A percentile compares a stretch with the other conserved stretches of the same genome.
phyloP scores from a whole-genome alignment of 2,888 invertebrate genomes.

The Orthosia gracilis region DNA sequence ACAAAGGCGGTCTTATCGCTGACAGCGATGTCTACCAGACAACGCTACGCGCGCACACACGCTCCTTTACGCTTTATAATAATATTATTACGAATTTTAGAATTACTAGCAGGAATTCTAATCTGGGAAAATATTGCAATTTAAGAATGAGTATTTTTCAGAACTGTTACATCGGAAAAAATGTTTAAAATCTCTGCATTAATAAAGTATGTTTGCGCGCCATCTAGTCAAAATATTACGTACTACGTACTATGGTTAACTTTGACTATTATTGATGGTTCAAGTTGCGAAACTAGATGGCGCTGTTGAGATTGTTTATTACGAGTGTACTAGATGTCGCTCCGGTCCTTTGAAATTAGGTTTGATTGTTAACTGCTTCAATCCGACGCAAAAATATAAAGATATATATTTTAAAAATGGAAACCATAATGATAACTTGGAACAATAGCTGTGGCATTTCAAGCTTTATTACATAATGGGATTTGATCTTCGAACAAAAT shows the following conservation, averaged over 20 bases:
- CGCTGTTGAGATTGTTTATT: conserved; percentile 11
- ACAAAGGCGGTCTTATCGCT: too few relatives aligned
- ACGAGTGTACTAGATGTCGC: conserved; percentile 35
- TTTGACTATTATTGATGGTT: not conserved
- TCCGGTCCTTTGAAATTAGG: not conserved
- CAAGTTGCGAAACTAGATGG: conserved; percentile 16
- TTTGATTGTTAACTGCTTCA: too few relatives aligned
- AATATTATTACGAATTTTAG: not conserved
- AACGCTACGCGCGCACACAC: too few relatives aligned
- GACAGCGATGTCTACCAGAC: too few relatives aligned
- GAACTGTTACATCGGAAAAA: not conserved
- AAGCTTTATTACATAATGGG: too few relatives aligned
- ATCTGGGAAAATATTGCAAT: not conserved
- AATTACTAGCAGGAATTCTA: too few relatives aligned
- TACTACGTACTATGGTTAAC: not conserved
- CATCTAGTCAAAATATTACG: conserved; percentile 11
- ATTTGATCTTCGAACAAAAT: too few relatives aligned
- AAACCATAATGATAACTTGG: too few relatives aligned
- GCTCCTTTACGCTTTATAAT: not conserved
- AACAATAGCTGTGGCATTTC: too few relatives aligned
- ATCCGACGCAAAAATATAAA: too few relatives aligned
- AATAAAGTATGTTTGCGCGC: not conserved
- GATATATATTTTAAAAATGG: too few relatives aligned
- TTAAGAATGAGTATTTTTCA: not conserved
- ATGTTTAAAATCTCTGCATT: accelerated